Base-by-base conservation (phyloP, 1,140 invertebrate genomes). In the Parasteatoda tepidariorum region DNA sequence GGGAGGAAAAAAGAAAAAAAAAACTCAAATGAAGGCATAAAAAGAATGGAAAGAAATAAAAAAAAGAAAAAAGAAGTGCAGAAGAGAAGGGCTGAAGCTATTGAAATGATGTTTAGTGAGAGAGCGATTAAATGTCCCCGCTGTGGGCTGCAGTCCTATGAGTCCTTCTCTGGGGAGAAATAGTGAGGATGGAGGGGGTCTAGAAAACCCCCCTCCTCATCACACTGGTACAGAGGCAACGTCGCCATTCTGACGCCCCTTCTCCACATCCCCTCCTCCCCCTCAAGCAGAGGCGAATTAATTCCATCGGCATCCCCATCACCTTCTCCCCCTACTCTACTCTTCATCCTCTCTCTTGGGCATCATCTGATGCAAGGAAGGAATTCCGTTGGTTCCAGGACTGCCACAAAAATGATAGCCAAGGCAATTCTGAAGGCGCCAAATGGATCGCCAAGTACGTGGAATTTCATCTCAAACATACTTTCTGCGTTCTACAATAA, bases 71-170 rank as follows among this genome's bases (percentile, higher is more conserved):
- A 24, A 62, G 30, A 66, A 55, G 59, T 48, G 62, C 24, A 41
- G 30, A 61, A n/a, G 22, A 62, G 57, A 67, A 22, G 68, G 66
- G 64, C 59, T 70, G 55, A 18, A 81, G 78, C 78, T 81, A 81
- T 81, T 81, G 78, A 81, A 81, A 81, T 81, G 78, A 81, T 81
- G 78, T 81, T 81, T 81, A 81, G 78, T 70, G 78, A 81, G 67
- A 81, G 78, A 68, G 66, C 78, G 78, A 81, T 81, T 81, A 81
- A 81, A 81, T 70, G 78, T 81, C 78, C 78, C 78, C 78, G 31
- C 67, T 59, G 78, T 66, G 31, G 78, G 66, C 61, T 81, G 66
- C 70, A 66, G 70, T 81, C 78, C 66, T 11, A 41, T 33, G 78
- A 64, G 54, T 59, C 66, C 48, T 70, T 31, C 78, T 81, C 78